phyloP scores from a whole-genome alignment of 1,140 invertebrate genomes.

The Euura lappo region DNA sequence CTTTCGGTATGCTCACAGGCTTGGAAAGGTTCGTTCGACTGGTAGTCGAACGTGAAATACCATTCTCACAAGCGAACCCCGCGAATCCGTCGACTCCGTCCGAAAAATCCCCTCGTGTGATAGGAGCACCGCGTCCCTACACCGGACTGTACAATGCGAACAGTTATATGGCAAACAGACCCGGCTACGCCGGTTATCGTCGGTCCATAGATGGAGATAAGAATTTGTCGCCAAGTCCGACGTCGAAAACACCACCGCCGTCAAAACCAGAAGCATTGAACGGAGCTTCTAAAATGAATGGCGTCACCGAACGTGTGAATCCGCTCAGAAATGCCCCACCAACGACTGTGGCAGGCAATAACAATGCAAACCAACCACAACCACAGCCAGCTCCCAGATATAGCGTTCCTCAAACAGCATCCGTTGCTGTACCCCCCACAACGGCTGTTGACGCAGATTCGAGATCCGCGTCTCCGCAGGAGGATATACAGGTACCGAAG shows the following conservation, averaged over 20 bases:
- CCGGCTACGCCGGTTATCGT: constrained; percentile 68
- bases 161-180: constrained; percentile 78
- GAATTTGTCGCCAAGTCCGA: constrained; percentile 44
- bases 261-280: constrained; percentile 43
- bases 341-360: constrained; percentile 11
- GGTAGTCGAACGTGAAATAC: constrained; percentile 79
- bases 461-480: constrained; percentile 46
- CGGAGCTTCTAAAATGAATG: constrained; percentile 54
- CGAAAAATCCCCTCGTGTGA: constrained; percentile 65
- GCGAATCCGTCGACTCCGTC: constrained; percentile 54
- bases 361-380: constrained; percentile 33
- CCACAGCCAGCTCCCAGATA: constrained; percentile 51
- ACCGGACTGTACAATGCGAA: constrained; percentile 68
- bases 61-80: constrained; percentile 55
- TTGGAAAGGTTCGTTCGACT: constrained; percentile 87
- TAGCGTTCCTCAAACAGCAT: constrained; percentile 38
- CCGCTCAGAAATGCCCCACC: constrained; percentile 20
- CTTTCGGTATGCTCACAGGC: constrained; percentile 87
- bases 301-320: constrained; percentile 39
- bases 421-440: constrained; percentile 37
- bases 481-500: constrained; percentile 70
- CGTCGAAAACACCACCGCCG: constrained; percentile 44
- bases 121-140: constrained; percentile 68
- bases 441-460: constrained; percentile 21
- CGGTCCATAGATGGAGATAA: constrained; percentile 64